These are phyloP conservation scores for Dyspetes luteomarginatus DNA, from an alignment of 2,888 invertebrate species.

Conservation along the genomic window DNA sequence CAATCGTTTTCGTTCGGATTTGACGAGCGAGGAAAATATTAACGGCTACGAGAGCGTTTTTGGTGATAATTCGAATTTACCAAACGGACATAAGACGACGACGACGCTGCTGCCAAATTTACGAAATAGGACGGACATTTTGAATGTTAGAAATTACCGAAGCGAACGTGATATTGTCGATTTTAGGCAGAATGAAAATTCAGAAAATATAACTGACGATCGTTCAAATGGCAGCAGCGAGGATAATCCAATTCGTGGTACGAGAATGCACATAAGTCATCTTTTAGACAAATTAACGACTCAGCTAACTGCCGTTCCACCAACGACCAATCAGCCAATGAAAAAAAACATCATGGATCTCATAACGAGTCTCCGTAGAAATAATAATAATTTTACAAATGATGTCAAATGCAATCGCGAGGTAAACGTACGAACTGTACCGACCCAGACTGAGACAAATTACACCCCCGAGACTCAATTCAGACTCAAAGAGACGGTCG, in stretches of 20 bases:
- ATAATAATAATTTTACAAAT: constrained; percentile 69
- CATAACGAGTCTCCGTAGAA: constrained; percentile 72
- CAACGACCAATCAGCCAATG: constrained; percentile 68
- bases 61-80: constrained; percentile 20
- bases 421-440: constrained; percentile 67
- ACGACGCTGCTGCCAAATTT: not conserved
- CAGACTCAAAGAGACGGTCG: no score
- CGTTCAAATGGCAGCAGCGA: constrained; percentile 47
- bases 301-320: constrained; percentile 71
- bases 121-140: constrained; percentile 29
- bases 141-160: constrained; percentile 49
- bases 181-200: constrained; percentile 5
- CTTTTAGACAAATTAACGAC: constrained; percentile 77
- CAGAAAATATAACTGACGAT: constrained; percentile 37
- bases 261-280: constrained; percentile 78
- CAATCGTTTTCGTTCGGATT: constrained; percentile 43
- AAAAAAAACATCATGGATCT: constrained; percentile 74
- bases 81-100: constrained; percentile 42
- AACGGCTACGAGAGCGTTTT: constrained; percentile 45
- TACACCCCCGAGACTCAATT: no score
- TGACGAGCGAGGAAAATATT: constrained; percentile 27
- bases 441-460: constrained; percentile 70
- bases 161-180: constrained; percentile 1
- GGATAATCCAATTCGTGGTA: constrained; percentile 70
- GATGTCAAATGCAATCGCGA: constrained; percentile 68